Evolutionary conservation across 2,113 vertebrate genomes (phyloP), one percentile per base, ranked within the genome.

Genomic region (Cavia porcellus): DNA sequence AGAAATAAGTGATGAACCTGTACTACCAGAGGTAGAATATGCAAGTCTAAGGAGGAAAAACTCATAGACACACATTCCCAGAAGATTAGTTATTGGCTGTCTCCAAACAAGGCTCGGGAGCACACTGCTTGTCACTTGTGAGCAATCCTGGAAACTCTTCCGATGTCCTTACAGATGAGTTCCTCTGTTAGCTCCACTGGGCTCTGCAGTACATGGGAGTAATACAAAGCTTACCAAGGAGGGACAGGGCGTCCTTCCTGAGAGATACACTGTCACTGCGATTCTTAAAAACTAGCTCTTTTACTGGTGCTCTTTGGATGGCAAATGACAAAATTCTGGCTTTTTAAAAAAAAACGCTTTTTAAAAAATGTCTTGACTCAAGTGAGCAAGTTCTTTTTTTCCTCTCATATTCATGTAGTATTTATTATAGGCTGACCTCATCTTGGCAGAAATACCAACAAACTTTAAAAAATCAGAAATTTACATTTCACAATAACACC

Each of bases 401-500:
- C 92, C 72, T 32, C 10, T 89, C 77, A 35, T 59, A 83, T 11
- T 22, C 13, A 2, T 79, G 12, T 88, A 75, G 59, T 75, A 64
- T n/a, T 74, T 95, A 90, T 80, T 93, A 88, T 47, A 90, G 47
- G 28, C 47, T 89, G 47, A 74, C 91, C 38, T 85, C 86, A 68
- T 50, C 32, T 82, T 79, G 55, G 47, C 17, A 88, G 81, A 87
- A 68, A 59, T n/a, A 74, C 14, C 14, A 77, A 66, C 32, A 72
- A 30, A 79, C 19, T 93, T 42, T 64, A 62, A 52, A 89, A 96
- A 79, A 45, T 14, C 7, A 55, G 35, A 94, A 87, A 79, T 84
- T 32, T 75, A 32, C 90, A 35, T 80, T 45, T 94, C 30, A 66
- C 3, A 66, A 20, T 72, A n/a, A 38, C 22, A 88, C 30, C 7